phyloP scores from a whole-genome alignment of 2,113 vertebrate species.

The Dinomys branickii region DNA sequence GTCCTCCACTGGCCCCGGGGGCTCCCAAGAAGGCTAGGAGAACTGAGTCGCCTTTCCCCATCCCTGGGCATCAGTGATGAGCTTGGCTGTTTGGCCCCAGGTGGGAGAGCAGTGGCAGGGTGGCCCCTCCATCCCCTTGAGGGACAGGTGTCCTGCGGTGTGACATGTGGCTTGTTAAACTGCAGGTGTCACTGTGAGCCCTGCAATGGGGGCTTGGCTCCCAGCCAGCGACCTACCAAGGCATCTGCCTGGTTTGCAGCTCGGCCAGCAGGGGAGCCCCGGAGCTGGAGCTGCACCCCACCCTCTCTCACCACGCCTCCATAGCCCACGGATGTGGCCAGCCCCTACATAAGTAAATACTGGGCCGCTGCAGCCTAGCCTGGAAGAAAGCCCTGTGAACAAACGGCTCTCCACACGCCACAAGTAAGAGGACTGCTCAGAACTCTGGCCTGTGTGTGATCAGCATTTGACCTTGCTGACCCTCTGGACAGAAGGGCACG shows the following conservation, averaged over 20 bases:
- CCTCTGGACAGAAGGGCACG: neutral
- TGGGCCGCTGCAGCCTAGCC: neutral
- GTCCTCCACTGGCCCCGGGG: neutral
- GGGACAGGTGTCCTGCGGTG: neutral
- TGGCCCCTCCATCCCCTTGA: neutral
- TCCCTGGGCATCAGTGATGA: neutral
- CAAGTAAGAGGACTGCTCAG: neutral
- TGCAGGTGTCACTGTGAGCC: slow-evolving; percentile 90
- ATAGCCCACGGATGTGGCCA: rapidly evolving
- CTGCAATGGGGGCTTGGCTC: slow-evolving; percentile 78
- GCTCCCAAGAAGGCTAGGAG: neutral
- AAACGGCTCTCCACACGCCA: rapidly evolving
- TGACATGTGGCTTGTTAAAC: slow-evolving; percentile 69
- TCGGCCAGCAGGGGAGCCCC: rapidly evolving
- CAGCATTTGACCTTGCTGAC: neutral
- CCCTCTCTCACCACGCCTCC: rapidly evolving
- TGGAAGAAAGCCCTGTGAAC: neutral
- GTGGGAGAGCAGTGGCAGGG: rapidly evolving
- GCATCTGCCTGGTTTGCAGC: neutral
- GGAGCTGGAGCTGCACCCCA: rapidly evolving
- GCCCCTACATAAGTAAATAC: neutral
- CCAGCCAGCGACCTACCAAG: slow-evolving; percentile 5
- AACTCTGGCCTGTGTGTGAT: neutral
- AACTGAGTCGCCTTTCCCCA: neutral
- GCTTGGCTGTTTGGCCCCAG: too few species aligned